Conservation (phyloP, 2,113 vertebrate species). For the Pteruthius melanotis region DNA sequence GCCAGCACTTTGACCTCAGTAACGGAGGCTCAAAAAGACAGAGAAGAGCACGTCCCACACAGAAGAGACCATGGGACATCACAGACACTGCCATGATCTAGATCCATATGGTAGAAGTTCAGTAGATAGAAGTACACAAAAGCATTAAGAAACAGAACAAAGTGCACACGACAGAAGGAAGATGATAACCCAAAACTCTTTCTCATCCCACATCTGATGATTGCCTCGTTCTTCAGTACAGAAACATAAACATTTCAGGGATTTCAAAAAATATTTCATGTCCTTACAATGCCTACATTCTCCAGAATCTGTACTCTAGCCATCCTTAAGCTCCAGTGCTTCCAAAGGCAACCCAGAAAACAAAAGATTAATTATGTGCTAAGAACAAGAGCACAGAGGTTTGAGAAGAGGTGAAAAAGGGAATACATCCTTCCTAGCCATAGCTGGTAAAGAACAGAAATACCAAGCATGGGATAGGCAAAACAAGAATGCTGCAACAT, state of each 20-base stretch:
- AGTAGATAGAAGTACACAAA: neutral
- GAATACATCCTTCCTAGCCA: neutral
- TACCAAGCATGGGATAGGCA: neutral
- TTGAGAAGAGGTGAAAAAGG: neutral
- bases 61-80: neutral
- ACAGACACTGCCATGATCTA: neutral
- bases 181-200: neutral
- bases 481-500: neutral
- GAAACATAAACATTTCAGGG: neutral
- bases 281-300: neutral
- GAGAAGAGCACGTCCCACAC: neutral
- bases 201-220: neutral
- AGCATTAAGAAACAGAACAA: neutral
- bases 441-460: neutral
- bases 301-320: neutral
- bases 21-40: neutral
- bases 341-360: neutral
- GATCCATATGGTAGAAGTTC: neutral
- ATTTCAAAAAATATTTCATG: neutral
- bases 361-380: neutral
- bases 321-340: neutral
- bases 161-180: neutral
- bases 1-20: neutral
- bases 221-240: neutral
- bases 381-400: neutral